A percentile compares a stretch with the other conserved stretches of the same genome.
phyloP scores from a whole-genome alignment of 2,113 vertebrate genomes.

The Orientallactaga bullata region DNA sequence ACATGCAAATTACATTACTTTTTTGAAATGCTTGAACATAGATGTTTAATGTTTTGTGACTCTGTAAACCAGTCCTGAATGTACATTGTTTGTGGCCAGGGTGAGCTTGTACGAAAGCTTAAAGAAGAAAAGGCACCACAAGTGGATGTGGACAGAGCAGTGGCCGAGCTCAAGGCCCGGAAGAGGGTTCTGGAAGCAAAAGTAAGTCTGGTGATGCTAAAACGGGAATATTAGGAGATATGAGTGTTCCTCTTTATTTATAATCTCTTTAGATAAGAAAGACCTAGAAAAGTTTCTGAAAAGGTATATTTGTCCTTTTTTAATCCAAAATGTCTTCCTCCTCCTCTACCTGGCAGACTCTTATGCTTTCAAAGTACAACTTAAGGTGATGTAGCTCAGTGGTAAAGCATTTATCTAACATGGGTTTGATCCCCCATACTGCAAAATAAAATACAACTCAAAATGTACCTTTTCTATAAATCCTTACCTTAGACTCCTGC shows the following conservation, averaged over 20 bases:
- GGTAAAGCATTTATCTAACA: background rate
- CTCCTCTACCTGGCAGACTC: background rate
- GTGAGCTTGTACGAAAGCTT: constrained; percentile 95
- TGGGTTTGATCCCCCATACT: background rate
- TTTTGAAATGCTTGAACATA: constrained; percentile 46
- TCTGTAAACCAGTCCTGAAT: constrained; percentile 20
- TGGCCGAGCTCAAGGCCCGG: constrained; percentile 96
- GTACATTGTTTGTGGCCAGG: constrained; percentile 85
- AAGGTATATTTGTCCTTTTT: background rate
- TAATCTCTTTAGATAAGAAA: background rate
- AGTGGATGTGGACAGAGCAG: constrained; percentile 95
- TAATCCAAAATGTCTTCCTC: background rate
- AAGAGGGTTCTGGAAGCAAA: constrained; percentile 95
- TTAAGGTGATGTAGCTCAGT: background rate
- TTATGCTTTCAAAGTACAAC: background rate
- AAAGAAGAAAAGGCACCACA: constrained; percentile 95
- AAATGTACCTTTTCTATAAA: background rate
- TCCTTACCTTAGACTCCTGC: background rate
- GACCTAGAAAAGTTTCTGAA: constrained; percentile 35
- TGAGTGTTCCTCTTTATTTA: background rate
- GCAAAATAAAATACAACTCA: background rate
- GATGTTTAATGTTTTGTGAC: background rate
- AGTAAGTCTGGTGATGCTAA: constrained; percentile 85
- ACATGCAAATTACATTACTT: background rate
- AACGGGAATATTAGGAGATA: background rate